Percentiles rank a stretch among this genome's conserved stretches.
Evolutionary conservation across 2,113 vertebrate species (phyloP).

Genomic region (Pedionomus torquatus): DNA sequence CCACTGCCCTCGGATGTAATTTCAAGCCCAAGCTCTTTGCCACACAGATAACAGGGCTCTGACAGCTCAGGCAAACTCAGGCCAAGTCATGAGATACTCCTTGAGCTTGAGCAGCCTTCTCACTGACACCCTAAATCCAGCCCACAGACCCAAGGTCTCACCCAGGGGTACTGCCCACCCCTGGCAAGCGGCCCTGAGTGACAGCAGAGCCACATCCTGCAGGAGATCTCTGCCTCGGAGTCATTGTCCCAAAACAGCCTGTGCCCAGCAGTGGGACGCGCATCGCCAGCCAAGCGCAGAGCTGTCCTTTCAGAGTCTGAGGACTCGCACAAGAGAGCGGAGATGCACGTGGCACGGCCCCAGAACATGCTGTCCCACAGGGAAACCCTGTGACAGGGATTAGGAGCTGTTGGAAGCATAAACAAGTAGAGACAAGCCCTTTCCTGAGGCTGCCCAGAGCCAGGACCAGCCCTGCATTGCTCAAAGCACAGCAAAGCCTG

Average conservation of each 20-base stretch:
- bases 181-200: not conserved
- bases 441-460: not conserved
- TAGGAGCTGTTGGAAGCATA: not conserved
- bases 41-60: not conserved
- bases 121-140: not conserved
- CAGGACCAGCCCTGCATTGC: not conserved
- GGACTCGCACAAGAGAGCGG: not conserved
- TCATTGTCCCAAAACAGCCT: not conserved
- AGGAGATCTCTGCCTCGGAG: not conserved
- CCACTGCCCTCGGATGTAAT: not conserved
- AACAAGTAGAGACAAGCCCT: not conserved
- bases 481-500: not conserved
- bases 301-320: fast-evolving
- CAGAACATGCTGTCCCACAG: not conserved
- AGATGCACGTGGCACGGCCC: not conserved
- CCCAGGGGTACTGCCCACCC: not conserved
- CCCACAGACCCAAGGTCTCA: fast-evolving
- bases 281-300: not conserved
- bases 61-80: not conserved
- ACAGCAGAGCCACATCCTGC: not conserved
- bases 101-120: not conserved
- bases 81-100: not conserved
- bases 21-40: not conserved
- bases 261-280: not conserved
- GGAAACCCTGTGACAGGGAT: conserved; percentile 17